phyloP scores from a whole-genome alignment of 2,888 invertebrate species.

The Scelioninae gen. 2 region DNA sequence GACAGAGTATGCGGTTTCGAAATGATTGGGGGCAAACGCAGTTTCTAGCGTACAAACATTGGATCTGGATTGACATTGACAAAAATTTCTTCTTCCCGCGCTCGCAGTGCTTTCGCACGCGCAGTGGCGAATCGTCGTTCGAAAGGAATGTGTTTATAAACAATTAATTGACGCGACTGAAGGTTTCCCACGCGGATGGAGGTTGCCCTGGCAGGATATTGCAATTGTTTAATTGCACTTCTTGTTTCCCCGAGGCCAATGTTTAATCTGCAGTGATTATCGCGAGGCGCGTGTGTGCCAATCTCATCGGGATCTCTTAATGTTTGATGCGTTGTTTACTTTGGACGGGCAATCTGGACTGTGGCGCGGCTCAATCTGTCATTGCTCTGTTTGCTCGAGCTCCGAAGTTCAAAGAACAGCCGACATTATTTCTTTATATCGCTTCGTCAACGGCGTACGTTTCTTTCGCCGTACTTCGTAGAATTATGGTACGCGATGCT shows the following conservation, averaged over 20 bases:
- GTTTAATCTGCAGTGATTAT: slow-evolving; percentile 58
- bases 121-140: no score
- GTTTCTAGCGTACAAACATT: no score
- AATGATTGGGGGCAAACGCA: no score
- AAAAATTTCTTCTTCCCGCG: no score
- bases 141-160: no score
- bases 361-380: slow-evolving; percentile 64
- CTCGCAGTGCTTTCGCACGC: no score
- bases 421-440: slow-evolving; percentile 47
- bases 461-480: slow-evolving; percentile 23
- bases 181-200: no score
- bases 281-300: slow-evolving; percentile 49
- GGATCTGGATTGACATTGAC: no score
- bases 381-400: slow-evolving; percentile 68
- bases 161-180: no score
- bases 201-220: no score
- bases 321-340: slow-evolving; percentile 74
- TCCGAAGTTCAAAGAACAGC: slow-evolving; percentile 57
- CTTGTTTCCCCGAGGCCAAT: slow-evolving; percentile 60
- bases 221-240: no score
- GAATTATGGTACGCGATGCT: slow-evolving; percentile 40
- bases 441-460: slow-evolving; percentile 44
- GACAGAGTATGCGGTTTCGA: no score
- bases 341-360: slow-evolving; percentile 51
- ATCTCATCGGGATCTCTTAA: slow-evolving; percentile 64